Base-by-base conservation (phyloP, 2,888 invertebrate genomes). In the Tetanocera ferruginea region DNA sequence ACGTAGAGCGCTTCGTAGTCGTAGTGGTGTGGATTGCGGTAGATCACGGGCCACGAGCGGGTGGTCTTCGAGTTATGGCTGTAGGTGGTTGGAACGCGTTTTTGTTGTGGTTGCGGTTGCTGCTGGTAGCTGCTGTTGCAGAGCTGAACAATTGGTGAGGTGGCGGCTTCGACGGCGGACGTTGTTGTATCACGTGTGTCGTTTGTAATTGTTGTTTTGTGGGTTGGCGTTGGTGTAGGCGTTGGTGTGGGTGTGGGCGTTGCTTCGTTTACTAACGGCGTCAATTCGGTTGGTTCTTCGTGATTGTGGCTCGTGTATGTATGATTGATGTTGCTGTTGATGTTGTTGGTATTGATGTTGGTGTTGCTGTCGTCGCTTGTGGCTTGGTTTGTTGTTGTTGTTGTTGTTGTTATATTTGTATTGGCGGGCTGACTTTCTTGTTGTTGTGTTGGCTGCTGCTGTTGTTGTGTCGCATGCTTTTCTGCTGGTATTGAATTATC, bases 21-120 rank as follows among this genome's bases (percentile, higher is more conserved):
- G 83, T 88, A 89, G 79, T 89, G 88, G 80, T 89, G 88, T 0
- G 88, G 89, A 85, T 90, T 90, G 64, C 89, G 86, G 82, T 89
- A 89, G 74, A 90, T 90, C n/a, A 90, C 90, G 0, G 90, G 90
- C 90, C 90, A 90, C 80, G 89, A 90, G 67, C 90, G 88, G 5
- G 90, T 90, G 49, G 90, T 90, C 81, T 87, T 89, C 31, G 89
- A 87, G 80, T 89, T 89, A 80, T 89, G 87, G 79, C 87, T 88
- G 79, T 89, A 90, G 69, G 85, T 86, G 77, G 85, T 84, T 78
- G 81, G 83, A 5, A 75, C 66, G 66, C 79, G 80, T 78, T 19
- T 82, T 64, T 71, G 73, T 11, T 72, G 79, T 76, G 17, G 83
- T 72, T 70, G 77, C 57, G 19, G 82, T 64, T 49, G 79, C 70